Conservation (phyloP, 2,797 vertebrate species). For the Gobionotothen gibberifrons region DNA sequence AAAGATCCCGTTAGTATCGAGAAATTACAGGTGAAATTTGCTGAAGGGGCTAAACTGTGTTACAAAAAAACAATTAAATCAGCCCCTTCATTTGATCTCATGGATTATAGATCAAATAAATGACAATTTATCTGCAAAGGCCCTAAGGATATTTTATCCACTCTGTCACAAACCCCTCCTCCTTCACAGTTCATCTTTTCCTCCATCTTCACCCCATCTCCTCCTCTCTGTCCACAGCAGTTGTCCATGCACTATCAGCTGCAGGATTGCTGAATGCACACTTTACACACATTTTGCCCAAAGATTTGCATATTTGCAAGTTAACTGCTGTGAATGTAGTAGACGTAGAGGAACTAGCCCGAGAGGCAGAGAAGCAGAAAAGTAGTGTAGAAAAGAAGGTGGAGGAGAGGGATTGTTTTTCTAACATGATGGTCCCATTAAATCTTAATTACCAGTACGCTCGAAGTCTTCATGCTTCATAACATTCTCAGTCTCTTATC, state of each 20-base stretch:
- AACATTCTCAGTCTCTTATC: conserved; percentile 63
- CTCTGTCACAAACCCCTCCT: conserved; percentile 22
- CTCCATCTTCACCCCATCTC: conserved; percentile 45
- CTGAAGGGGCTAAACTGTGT: conserved; percentile 36
- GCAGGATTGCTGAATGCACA: conserved; percentile 79
- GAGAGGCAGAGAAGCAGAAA: conserved; percentile 61
- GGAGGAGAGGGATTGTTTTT: conserved; percentile 51
- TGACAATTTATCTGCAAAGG: conserved; percentile 52
- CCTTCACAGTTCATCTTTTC: conserved; percentile 51
- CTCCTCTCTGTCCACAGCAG: conserved; percentile 72
- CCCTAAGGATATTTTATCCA: conserved; percentile 58
- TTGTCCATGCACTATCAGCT: conserved; percentile 74
- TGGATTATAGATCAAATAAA: conserved; percentile 63
- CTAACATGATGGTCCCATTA: conserved; percentile 49
- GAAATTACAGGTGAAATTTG: conserved; percentile 45
- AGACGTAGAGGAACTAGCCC: conserved; percentile 57
- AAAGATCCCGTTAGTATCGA: conserved; percentile 33
- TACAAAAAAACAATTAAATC: conserved; percentile 56
- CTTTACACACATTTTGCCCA: conserved; percentile 79
- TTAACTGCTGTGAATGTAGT: conserved; percentile 79
- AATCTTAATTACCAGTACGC: conserved; percentile 62
- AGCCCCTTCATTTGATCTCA: conserved; percentile 51
- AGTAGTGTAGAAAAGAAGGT: conserved; percentile 45
- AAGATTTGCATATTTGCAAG: conserved; percentile 84
- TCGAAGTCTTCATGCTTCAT: conserved; percentile 59